Evolutionary conservation across 2,797 vertebrate species (phyloP).

Genomic region (Melanotaenia nigrans): DNA sequence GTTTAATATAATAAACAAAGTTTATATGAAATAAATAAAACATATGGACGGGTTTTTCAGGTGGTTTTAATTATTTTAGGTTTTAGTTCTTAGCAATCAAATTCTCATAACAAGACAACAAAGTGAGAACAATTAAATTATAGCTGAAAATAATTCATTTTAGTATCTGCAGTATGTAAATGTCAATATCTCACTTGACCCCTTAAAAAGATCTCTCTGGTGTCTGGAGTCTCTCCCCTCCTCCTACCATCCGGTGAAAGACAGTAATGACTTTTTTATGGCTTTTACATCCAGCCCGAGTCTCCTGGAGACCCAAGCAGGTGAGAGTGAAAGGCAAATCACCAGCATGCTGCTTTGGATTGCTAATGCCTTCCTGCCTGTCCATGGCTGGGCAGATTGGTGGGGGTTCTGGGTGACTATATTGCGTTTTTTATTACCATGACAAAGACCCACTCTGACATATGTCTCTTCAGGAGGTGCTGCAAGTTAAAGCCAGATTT

Average conservation of each 20-base stretch:
- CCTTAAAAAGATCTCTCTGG: neutral
- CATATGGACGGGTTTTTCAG: neutral
- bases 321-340: conserved; percentile 62
- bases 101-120: neutral
- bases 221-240: conserved; percentile 4
- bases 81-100: neutral
- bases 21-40: neutral
- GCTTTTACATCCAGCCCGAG: conserved; percentile 25
- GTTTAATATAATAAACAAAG: neutral
- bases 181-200: conserved; percentile 39
- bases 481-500: conserved; percentile 61
- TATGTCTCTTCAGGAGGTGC: conserved; percentile 57
- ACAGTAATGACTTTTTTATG: conserved; percentile 56
- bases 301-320: conserved; percentile 48
- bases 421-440: conserved; percentile 64
- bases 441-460: conserved; percentile 65
- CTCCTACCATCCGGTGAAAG: conserved; percentile 32
- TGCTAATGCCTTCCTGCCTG: conserved; percentile 60
- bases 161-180: conserved; percentile 5
- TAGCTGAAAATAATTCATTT: conserved; percentile 4
- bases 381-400: conserved; percentile 47
- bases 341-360: conserved; percentile 50
- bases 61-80: neutral
- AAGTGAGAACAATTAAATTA: neutral
- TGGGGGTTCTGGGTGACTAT: conserved; percentile 44